Base-by-base conservation (phyloP, 2,888 invertebrate genomes). In the Pardosa pseudoannulata region DNA sequence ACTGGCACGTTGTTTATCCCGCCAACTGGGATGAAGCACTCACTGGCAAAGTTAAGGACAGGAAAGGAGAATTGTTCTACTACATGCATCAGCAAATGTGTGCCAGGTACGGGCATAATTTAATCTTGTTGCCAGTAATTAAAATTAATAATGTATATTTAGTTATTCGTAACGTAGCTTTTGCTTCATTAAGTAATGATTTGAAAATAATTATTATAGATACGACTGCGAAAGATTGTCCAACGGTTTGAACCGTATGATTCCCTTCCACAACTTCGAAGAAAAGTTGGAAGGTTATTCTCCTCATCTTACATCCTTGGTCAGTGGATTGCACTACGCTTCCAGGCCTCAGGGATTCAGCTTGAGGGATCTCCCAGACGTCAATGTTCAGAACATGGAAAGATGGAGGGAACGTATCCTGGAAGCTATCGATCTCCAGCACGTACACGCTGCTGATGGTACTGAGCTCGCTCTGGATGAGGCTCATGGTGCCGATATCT, bases 1-100 rank as follows among this genome's bases (percentile, higher is more conserved):
- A 96, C 91, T 96, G 96, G 96, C 96, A 97, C 91, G 93, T 96
- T 89, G 96, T 96, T 1, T 96, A 96, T 91, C 96, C 96, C 0
- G 94, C 94, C 93, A 94, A 94, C 94, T 92, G 94, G 91, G 92
- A 93, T 70, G 93, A 93, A 74, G 92, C 78, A 29, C 29, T 93
- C 67, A 93, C 93, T 89, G 92, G 93, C 81, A 90, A 93, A 73
- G 90, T 92, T 41, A 96, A 96, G 91, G 95, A 96, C 91, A 92
- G 96, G 6, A 93, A 95, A 1, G 96, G 96, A 0, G 96, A 96
- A 90, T 93, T 96, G 23, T 96, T 96, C 92, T 96, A 94, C 90
- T 95, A 95, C 90, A 95, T 95, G 95, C 95, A 96, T 90, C 93
- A 95, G 90, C 95, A 95, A 91, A 93, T 95, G 79, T 91, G 94